These are phyloP conservation scores for Oxygymnocypris stewartii DNA, from an alignment of 2,113 vertebrate genomes.

Conservation along the genomic window DNA sequence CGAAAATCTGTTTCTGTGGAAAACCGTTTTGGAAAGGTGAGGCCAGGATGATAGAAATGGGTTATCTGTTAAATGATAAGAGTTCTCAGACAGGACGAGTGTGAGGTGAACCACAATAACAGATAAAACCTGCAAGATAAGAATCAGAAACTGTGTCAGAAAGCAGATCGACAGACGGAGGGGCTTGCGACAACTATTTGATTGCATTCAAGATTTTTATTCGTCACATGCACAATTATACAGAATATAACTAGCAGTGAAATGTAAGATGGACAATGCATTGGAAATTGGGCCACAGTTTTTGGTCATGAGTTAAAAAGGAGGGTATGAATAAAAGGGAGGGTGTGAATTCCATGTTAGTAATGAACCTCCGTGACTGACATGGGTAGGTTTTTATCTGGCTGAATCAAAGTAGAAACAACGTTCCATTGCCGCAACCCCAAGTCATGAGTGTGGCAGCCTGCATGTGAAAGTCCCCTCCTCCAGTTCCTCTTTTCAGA, in stretches of 20 bases:
- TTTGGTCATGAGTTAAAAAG: background rate
- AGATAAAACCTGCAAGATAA: conserved; percentile 7
- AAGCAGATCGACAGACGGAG: background rate
- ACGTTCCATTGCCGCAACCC: conserved; percentile 46
- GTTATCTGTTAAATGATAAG: background rate
- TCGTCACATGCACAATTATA: too few relatives aligned
- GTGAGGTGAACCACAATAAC: conserved; percentile 21
- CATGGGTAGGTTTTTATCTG: conserved; percentile 37
- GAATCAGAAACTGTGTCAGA: background rate
- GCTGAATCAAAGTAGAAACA: conserved; percentile 54
- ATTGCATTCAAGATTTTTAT: too few relatives aligned
- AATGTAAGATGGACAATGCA: background rate
- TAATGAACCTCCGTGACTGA: background rate
- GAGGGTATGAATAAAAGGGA: background rate
- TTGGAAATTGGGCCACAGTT: background rate
- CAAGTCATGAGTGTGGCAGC: conserved; percentile 54
- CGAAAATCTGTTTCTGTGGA: background rate
- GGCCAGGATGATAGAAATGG: background rate
- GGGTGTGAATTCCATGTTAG: conserved; percentile 7
- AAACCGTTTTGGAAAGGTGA: background rate
- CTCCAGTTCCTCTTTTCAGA: conserved; percentile 66
- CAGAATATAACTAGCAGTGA: too few relatives aligned
- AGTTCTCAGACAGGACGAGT: conserved; percentile 14
- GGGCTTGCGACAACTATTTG: background rate
- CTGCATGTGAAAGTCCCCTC: conserved; percentile 63